Base-by-base conservation (phyloP, 1,140 invertebrate species). In the Diorhabda elongata region DNA sequence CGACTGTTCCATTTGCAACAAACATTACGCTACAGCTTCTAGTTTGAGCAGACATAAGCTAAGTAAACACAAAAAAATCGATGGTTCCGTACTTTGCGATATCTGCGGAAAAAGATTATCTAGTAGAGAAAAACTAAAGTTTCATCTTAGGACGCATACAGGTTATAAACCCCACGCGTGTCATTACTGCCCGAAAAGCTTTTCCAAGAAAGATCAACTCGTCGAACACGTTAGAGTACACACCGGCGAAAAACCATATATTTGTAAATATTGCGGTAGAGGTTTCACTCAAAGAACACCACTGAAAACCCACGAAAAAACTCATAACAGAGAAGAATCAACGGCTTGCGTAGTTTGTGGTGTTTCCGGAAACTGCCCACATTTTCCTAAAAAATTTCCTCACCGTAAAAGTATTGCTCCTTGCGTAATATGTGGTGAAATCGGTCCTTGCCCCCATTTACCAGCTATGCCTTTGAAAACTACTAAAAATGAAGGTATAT, bases 31-130 rank as follows among this genome's bases (percentile, higher is more conserved):
- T 6, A 77, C 78, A n/a, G 75, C 79, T 7, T 77, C 79, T 2
- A 79, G 78, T 3, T 65, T 81, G 8, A 75, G 76, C 60, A 58
- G 79, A 5, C 79, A 81, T 64, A 78, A 79, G 62, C 57, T 74
- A 9, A 78, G 78, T 60, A 77, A 78, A 44, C 79, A 81, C 64
- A 78, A 77, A 43, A 67, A 67, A 11, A 67, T 67, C 6, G 73
- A 78, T 42, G 63, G 68, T 2, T 77, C 75, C 44, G 86, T 86
- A 3, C 69, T 88, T 0, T 91, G 90, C 80, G 87, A 89, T 73
- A 87, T 92, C 44, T 94, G 93, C 80, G 88, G 88, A 9, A 94
- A 96, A 82, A 87, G 90, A 65, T 87, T 96, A 57, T 87, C 87
- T 41, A 87, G 85, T 57, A 84, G 86, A 3, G 88, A 90, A 65